Evolutionary conservation across 1,140 invertebrate species (phyloP).

Genomic region (Drosophila equinoxialis): DNA sequence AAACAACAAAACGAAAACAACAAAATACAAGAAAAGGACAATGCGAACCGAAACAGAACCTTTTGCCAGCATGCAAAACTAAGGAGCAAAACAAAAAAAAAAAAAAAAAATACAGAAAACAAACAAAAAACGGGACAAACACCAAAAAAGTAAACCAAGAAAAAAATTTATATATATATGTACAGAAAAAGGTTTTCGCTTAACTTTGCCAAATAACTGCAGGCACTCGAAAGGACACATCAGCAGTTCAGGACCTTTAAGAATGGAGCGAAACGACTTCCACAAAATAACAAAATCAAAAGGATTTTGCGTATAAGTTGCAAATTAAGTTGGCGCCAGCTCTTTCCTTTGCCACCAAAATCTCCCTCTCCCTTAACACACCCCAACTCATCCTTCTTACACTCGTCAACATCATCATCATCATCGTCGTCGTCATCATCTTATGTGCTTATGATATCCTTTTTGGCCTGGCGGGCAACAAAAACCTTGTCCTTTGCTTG

Average conservation of each 20-base stretch:
- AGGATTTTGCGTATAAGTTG: conserved; percentile 79
- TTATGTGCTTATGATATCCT: conserved; percentile 70
- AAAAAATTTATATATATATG: not conserved
- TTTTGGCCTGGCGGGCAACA: conserved; percentile 52
- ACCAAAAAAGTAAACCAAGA: conserved; percentile 1
- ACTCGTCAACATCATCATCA: conserved; percentile 5
- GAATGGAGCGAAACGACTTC: conserved; percentile 24
- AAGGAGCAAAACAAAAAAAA: conserved; percentile 24
- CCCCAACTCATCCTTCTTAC: not conserved
- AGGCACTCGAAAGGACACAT: conserved; percentile 58
- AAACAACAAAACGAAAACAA: conserved; percentile 41
- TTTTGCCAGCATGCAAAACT: conserved; percentile 53
- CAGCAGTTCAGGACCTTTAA: conserved; percentile 40
- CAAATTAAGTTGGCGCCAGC: conserved; percentile 71
- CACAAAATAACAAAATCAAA: conserved; percentile 75
- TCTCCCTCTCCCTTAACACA: conserved; percentile 16
- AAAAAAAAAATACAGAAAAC: conserved; percentile 22
- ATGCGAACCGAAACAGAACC: conserved; percentile 54
- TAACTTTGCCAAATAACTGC: conserved; percentile 77
- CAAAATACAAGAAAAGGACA: conserved; percentile 60
- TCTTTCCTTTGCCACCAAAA: conserved; percentile 8
- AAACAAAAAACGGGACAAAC: conserved; percentile 12
- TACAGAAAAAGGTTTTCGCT: conserved; percentile 63
- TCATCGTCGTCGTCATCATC: conserved; percentile 46
- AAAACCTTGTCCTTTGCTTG: conserved; percentile 50